Base-by-base conservation (phyloP, 2,113 vertebrate species). In the Clarias magur region DNA sequence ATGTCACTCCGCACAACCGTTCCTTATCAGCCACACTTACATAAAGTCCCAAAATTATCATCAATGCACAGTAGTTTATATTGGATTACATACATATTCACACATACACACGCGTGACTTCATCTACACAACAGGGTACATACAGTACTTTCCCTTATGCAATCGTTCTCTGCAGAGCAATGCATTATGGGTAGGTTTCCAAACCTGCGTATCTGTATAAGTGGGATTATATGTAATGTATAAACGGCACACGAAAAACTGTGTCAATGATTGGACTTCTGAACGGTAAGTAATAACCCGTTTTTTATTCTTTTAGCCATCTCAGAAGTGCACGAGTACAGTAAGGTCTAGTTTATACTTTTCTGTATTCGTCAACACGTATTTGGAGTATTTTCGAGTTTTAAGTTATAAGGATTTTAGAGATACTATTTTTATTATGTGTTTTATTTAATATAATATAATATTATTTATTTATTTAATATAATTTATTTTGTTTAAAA, bases 181-280 rank as follows among this genome's bases (percentile, higher is more conserved):
- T 62, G 72, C 57, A 65, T 76, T 62, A 60, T 85, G 83, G 83
- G 70, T 76, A 76, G 48, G 48, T 42, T 84, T 70, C 27, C 30
- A 60, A 75, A 83, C 25, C 3, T 57, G 42, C 57, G 11, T 54
- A 54, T 65, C 60, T 63, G 80, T 38, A 63, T 59, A 17, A 38
- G 34, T 84, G 19, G 59, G 67, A 59, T 84, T 72, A 72, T 72
- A 38, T 56, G n/a, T 72, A 72, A 13, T 30, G 23, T 48, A 48
- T 48, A 48, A 48, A 48, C 6, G 48, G 48, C 48, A 8, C 48
- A 48, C 30, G 15, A 21, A 59, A 34, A 57, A n/a, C 19, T 2
- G 83, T 38, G 53, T 42, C n/a, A 67, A 25, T 30, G 59, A 30
- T 16, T 59, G 68, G 30, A n/a, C 68, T 42, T 30, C 30, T 73